A percentile compares a stretch with the other conserved stretches of the same genome.
phyloP scores from a whole-genome alignment of 1,140 invertebrate species.

The Sesamia nonagrioides region DNA sequence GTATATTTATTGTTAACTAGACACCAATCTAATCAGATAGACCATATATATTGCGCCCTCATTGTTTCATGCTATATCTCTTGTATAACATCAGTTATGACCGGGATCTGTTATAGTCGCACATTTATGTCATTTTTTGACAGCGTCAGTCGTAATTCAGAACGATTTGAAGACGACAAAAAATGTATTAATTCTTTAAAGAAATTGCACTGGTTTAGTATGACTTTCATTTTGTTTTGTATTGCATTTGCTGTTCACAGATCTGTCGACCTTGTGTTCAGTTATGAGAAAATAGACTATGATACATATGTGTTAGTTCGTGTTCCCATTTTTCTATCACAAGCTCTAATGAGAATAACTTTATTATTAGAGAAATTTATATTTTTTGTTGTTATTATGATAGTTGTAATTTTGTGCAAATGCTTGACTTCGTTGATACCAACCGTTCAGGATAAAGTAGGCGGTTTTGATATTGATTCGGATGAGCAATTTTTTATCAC shows the following conservation, averaged over 20 bases:
- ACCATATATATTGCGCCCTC: background rate
- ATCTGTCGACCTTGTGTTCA: background rate
- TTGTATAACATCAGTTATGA: background rate
- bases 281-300: background rate
- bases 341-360: background rate
- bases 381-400: background rate
- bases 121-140: background rate
- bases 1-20: background rate
- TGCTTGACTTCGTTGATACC: background rate
- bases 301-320: background rate
- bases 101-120: background rate
- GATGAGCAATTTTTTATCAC: background rate
- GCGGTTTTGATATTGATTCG: background rate
- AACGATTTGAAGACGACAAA: background rate
- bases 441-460: background rate
- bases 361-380: background rate
- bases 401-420: background rate
- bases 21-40: background rate
- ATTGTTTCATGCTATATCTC: too few relatives aligned
- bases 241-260: background rate
- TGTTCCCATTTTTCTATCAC: background rate
- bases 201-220: background rate
- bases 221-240: background rate
- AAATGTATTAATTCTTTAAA: background rate
- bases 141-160: background rate